A percentile compares a stretch with the other conserved stretches of the same genome.
Evolutionary conservation across 2,888 invertebrate genomes (phyloP).

Genomic region (Pachycephus smyrnensis): DNA sequence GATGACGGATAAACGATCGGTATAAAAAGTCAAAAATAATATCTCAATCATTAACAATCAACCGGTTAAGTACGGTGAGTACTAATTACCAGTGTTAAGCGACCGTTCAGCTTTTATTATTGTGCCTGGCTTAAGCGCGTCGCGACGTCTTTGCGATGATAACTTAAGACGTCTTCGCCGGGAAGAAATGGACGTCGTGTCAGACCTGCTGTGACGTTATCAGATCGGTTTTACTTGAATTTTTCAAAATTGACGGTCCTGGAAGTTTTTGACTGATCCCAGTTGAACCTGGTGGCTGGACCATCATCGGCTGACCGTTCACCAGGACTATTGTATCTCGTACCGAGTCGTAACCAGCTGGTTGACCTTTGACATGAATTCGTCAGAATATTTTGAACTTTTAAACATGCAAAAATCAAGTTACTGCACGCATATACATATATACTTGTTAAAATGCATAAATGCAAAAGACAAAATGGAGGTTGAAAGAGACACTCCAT

Average conservation of each 20-base stretch:
- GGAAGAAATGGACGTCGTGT: constrained; percentile 44
- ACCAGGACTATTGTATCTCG: constrained; percentile 69
- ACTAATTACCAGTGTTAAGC: not conserved
- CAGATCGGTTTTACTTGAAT: constrained; percentile 62
- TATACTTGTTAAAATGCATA: not conserved
- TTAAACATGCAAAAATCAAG: not conserved
- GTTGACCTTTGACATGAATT: constrained; percentile 37
- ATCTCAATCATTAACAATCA: constrained; percentile 8
- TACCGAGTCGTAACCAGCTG: constrained; percentile 67
- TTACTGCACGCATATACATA: no score
- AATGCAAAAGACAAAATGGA: not conserved
- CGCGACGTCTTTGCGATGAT: not conserved
- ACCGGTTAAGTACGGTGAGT: not conserved
- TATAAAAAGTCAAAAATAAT: constrained; percentile 4
- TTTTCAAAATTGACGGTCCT: constrained; percentile 63
- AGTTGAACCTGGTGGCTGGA: constrained; percentile 41
- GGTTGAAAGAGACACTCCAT: not conserved
- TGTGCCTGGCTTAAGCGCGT: not conserved
- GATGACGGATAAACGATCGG: not conserved
- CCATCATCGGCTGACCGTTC: constrained; percentile 66
- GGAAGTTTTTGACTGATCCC: constrained; percentile 56
- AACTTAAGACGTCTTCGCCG: not conserved
- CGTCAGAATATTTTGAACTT: not conserved
- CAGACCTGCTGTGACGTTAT: constrained; percentile 63
- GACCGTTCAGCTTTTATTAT: not conserved